Evolutionary conservation across 64 coral and sea anemone genomes (phyloP).

Genomic region (Stichodactyla mertensii): DNA sequence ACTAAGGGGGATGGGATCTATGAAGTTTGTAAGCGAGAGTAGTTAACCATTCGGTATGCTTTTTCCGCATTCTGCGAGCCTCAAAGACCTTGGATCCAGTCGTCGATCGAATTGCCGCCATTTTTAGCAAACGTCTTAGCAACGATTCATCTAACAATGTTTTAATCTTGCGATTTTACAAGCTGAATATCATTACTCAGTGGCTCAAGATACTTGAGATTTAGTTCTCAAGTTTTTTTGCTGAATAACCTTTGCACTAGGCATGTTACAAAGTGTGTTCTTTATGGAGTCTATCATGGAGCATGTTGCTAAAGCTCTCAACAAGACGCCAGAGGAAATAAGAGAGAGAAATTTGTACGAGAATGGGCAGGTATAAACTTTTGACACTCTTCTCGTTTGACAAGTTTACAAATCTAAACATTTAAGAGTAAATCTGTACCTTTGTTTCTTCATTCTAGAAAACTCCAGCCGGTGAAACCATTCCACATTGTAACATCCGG

Average conservation of each 20-base stretch:
- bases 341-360: conserved; percentile 70
- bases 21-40: too few relatives aligned
- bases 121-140: too few relatives aligned
- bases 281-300: conserved; percentile 87
- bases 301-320: conserved; percentile 84
- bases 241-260: conserved; percentile 2
- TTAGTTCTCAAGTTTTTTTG: neutral
- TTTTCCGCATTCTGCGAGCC: too few relatives aligned
- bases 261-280: conserved; percentile 47
- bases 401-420: neutral
- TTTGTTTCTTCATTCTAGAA: neutral
- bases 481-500: conserved; percentile 65
- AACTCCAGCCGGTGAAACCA: conserved; percentile 15
- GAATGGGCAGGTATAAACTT: conserved; percentile 63
- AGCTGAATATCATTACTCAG: too few relatives aligned
- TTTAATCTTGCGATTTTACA: too few relatives aligned
- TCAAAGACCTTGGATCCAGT: too few relatives aligned
- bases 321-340: conserved; percentile 76
- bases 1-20: too few relatives aligned
- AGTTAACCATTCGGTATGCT: too few relatives aligned
- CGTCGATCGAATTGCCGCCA: too few relatives aligned
- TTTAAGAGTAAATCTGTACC: neutral
- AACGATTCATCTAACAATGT: too few relatives aligned
- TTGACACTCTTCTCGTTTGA: neutral
- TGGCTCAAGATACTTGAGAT: too few relatives aligned